Evolutionary conservation across 1,140 invertebrate genomes (phyloP).

Genomic region (Aphis craccivora): DNA sequence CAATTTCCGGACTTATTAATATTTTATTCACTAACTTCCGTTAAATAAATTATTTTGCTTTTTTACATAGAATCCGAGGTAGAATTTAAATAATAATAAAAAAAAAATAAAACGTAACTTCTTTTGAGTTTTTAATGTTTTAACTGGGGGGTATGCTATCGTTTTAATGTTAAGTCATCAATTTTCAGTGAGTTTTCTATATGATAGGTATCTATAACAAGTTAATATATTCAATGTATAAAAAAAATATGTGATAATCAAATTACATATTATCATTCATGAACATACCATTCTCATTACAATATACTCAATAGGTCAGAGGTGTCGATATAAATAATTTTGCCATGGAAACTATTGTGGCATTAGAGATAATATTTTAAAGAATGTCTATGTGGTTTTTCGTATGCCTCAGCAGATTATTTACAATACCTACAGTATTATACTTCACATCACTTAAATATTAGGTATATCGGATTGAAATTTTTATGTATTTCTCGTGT

Average conservation of each 20-base stretch:
- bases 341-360: not conserved
- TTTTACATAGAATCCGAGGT: too few relatives aligned
- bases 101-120: not conserved
- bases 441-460: not conserved
- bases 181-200: not conserved
- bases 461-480: not conserved
- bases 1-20: slow-evolving; percentile 26
- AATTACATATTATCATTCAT: slow-evolving; percentile 39
- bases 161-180: not conserved
- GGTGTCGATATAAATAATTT: not conserved
- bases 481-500: not conserved
- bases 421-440: not conserved
- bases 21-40: slow-evolving; percentile 6
- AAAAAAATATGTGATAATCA: not conserved
- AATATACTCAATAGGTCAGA: slow-evolving; percentile 45
- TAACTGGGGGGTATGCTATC: not conserved
- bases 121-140: not conserved
- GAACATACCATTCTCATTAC: not conserved
- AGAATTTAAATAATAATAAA: not conserved
- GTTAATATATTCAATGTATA: not conserved
- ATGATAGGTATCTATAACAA: not conserved
- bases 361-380: not conserved
- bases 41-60: not conserved
- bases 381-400: not conserved
- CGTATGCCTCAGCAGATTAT: slow-evolving; percentile 16